Percentiles rank a stretch among this genome's conserved stretches.
Evolutionary conservation across 2,888 invertebrate species (phyloP).

Genomic region (Thymelicus lineola): DNA sequence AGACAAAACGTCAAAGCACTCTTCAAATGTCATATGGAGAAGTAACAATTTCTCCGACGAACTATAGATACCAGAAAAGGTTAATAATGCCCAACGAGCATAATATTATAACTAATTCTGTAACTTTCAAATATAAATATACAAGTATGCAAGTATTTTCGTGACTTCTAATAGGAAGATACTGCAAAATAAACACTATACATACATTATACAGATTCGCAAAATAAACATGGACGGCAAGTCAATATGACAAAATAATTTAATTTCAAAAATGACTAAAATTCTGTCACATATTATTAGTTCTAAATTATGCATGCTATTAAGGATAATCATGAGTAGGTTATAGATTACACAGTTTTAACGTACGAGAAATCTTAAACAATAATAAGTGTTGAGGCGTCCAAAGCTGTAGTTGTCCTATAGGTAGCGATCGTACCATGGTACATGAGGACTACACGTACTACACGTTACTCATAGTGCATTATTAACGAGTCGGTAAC

Average conservation of each 20-base stretch:
- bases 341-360: slow-evolving; percentile 27
- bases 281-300: slow-evolving; percentile 25
- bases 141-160: slow-evolving; percentile 51
- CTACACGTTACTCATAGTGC: slow-evolving; percentile 62
- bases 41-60: slow-evolving; percentile 47
- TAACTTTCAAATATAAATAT: slow-evolving; percentile 57
- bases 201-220: slow-evolving; percentile 61
- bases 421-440: slow-evolving; percentile 7
- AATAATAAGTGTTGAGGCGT: slow-evolving; percentile 20
- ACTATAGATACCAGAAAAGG: slow-evolving; percentile 56
- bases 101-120: slow-evolving; percentile 50
- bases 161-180: slow-evolving; percentile 55
- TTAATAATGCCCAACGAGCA: slow-evolving; percentile 73
- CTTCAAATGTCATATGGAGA: slow-evolving; percentile 52
- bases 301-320: slow-evolving; percentile 33
- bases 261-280: slow-evolving; percentile 36
- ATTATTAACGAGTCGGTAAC: slow-evolving; percentile 69
- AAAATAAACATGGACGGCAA: slow-evolving; percentile 82
- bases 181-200: slow-evolving; percentile 55
- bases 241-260: slow-evolving; percentile 59
- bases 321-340: slow-evolving; percentile 16
- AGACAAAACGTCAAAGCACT: slow-evolving; percentile 70
- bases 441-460: not conserved
- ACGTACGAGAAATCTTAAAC: slow-evolving; percentile 15
- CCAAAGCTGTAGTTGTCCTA: slow-evolving; percentile 24